Evolutionary conservation across 2,797 vertebrate species (phyloP), one percentile per base, ranked within the genome.

Genomic region (Onychomys leucogaster): DNA sequence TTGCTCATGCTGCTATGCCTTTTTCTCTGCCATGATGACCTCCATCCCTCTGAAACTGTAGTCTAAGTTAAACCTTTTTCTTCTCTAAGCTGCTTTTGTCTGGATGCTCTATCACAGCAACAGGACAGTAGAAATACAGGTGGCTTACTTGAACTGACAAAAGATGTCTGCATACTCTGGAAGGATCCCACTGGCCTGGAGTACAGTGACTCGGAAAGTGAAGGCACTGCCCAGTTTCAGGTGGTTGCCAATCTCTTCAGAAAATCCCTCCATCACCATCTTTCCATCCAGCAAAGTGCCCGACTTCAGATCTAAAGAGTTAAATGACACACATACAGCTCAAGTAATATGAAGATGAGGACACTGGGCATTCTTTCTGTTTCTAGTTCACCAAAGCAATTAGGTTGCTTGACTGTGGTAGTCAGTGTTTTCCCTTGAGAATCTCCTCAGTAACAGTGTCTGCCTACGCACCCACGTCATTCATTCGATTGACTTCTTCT

Each of bases 91-190:
- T 73, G 46, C 49, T 34, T 87, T 55, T 41, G 67, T 73, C 85
- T 73, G n/a, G 14, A 27, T 41, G 27, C 2, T 17, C 49, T 8
- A 13, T 41, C 27, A 73, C 3, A 13, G 52, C 25, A 41, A 43
- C 67, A 88, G n/a, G 7, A 29, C 32, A 59, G 49, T 41, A 21
- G 41, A 6, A 52, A 11, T 10, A 32, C 6, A 43, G 55, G 86
- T 23, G 27, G 3, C 99, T 99, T 99, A 99, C 99, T 99, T 99
- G 99, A 99, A 99, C 94, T 99, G 99, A 98, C 99, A 99, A 98
- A 99, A 99, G 98, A 99, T 99, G 90, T 99, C 99, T 0, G 99
- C 99, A 0, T 99, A 99, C 96, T 99, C 99, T 0, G 99, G 99
- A 4, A 99, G 99, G 98, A 99, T 98, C 69, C 99, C 99, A 0